A percentile compares a stretch with the other conserved stretches of the same genome.
phyloP scores from a whole-genome alignment of 2,113 vertebrate species.

The Equus quagga region DNA sequence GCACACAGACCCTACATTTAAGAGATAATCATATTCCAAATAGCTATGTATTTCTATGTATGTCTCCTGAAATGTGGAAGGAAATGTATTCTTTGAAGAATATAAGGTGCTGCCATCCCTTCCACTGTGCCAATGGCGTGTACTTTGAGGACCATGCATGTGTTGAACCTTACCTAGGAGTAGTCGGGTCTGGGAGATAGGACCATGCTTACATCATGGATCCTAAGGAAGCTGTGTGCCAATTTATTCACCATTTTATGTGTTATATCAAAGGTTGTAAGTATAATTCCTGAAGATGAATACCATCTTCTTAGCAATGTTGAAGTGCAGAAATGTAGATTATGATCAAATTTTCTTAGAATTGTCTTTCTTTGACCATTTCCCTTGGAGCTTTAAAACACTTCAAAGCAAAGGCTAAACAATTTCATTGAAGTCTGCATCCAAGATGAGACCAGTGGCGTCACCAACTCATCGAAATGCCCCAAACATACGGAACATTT shows the following conservation, averaged over 20 bases:
- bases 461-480: neutral
- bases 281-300: neutral
- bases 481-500: neutral
- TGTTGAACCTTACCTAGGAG: neutral
- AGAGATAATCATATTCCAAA: neutral
- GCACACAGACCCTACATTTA: neutral
- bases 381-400: neutral
- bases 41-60: neutral
- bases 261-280: neutral
- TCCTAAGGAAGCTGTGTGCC: neutral
- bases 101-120: accelerated
- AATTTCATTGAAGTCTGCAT: neutral
- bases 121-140: neutral
- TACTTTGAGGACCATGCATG: neutral
- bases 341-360: constrained; percentile 5
- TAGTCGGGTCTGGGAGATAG: neutral
- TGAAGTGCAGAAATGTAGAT: neutral
- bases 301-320: neutral
- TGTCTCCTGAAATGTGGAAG: neutral
- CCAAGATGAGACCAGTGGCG: neutral
- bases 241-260: neutral
- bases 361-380: neutral
- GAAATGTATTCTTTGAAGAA: neutral
- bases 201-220: neutral
- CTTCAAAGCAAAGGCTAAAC: neutral